A percentile compares a stretch with the other conserved stretches of the same genome.
Conservation (phyloP, 2,888 invertebrate genomes). For the Stenchaetothrips biformis region DNA sequence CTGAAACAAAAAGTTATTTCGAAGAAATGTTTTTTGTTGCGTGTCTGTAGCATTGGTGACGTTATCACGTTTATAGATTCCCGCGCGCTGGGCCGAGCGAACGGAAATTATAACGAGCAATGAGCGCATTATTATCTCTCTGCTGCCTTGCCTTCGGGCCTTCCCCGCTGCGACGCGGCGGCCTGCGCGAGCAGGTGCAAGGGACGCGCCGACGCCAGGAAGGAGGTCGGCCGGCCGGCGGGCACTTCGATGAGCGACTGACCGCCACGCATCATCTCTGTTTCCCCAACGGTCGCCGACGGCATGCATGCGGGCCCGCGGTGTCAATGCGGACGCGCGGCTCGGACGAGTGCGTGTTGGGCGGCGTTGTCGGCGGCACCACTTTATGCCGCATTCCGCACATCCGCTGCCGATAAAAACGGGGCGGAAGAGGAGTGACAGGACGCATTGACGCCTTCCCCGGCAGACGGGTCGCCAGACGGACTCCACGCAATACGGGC, state of each 20-base stretch:
- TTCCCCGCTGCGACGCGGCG: too few species aligned
- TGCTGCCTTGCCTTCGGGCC: not conserved
- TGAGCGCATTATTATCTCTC: not conserved
- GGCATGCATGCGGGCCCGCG: not conserved
- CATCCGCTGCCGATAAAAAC: conserved; percentile 18
- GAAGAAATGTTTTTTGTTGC: too few species aligned
- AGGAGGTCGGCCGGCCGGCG: too few species aligned
- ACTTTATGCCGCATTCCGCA: not conserved
- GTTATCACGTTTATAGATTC: too few species aligned
- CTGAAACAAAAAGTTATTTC: too few species aligned
- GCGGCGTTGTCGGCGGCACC: too few species aligned
- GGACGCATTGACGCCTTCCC: not conserved
- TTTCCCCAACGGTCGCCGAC: not conserved
- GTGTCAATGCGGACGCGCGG: not conserved
- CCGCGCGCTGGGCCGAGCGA: too few species aligned
- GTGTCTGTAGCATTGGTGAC: too few species aligned
- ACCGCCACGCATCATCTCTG: not conserved
- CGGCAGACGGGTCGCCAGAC: not conserved
- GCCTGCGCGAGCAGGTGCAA: too few species aligned
- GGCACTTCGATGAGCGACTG: too few species aligned
- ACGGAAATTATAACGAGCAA: too few species aligned
- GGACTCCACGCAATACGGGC: conserved; percentile 1
- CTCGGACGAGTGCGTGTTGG: not conserved
- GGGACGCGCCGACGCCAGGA: too few species aligned
- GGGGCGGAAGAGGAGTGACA: not conserved